phyloP scores from a whole-genome alignment of 2,797 vertebrate genomes.

The Sebastes nivosus region DNA sequence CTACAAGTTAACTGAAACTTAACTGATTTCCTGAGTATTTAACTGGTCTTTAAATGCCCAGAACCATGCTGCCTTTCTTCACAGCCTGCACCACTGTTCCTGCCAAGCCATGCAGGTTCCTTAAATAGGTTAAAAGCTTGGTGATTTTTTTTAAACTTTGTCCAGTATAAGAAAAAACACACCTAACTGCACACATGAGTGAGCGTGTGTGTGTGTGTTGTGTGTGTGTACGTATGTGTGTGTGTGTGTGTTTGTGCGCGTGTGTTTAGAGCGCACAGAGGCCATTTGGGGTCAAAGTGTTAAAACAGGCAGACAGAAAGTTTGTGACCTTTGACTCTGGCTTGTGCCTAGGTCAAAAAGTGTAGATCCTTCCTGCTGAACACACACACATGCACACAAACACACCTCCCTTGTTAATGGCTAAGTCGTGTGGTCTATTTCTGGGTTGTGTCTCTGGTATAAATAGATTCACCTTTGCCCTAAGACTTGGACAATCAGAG shows the following conservation, averaged over 20 bases:
- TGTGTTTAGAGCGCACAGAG: constrained; percentile 38
- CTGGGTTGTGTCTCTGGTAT: constrained; percentile 66
- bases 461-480: constrained; percentile 75
- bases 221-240: neutral
- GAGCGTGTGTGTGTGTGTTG: neutral
- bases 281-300: constrained; percentile 66
- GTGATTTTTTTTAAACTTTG: neutral
- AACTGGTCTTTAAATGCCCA: neutral
- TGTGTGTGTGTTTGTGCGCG: neutral
- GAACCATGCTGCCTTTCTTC: neutral
- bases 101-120: neutral
- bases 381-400: constrained; percentile 58
- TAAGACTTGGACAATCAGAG: constrained; percentile 31
- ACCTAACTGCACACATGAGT: neutral
- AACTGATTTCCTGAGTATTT: neutral
- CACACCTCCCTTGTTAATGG: constrained; percentile 41
- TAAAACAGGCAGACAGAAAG: constrained; percentile 79
- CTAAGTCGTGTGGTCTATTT: constrained; percentile 58
- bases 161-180: neutral
- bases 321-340: constrained; percentile 78
- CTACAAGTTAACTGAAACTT: neutral
- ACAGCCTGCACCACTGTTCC: neutral
- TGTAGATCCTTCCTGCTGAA: constrained; percentile 67
- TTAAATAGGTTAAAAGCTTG: neutral
- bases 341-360: constrained; percentile 83